phyloP scores from a whole-genome alignment of 2,113 vertebrate species.

The Spea bombifrons region DNA sequence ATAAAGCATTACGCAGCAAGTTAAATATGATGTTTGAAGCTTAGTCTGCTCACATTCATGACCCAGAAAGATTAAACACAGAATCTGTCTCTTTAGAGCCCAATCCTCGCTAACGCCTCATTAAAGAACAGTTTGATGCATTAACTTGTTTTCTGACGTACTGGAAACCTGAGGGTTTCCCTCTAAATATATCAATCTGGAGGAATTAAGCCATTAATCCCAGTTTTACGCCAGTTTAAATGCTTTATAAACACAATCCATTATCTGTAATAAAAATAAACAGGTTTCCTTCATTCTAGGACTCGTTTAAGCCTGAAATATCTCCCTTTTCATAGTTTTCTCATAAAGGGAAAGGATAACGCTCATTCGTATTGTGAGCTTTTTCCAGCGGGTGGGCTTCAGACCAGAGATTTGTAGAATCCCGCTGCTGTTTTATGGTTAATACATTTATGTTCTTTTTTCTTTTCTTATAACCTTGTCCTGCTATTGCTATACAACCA shows the following conservation, averaged over 20 bases:
- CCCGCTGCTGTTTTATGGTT: no score
- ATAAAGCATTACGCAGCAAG: not conserved
- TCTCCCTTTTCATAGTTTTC: no score
- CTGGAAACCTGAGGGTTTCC: slow-evolving; percentile 14
- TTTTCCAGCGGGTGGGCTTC: no score
- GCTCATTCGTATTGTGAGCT: no score
- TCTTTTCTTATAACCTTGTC: no score
- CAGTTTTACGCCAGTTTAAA: slow-evolving; percentile 5
- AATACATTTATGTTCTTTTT: no score
- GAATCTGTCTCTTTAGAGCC: slow-evolving; percentile 11
- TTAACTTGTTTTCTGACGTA: slow-evolving; percentile 32
- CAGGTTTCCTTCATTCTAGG: not conserved
- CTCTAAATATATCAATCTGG: not conserved
- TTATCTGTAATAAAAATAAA: slow-evolving; percentile 30
- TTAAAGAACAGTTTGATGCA: slow-evolving; percentile 40
- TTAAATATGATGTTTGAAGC: not conserved
- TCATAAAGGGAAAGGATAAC: no score
- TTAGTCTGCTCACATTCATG: slow-evolving; percentile 20
- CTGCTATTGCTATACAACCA: no score
- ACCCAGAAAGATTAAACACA: slow-evolving; percentile 31
- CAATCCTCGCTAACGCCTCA: slow-evolving; percentile 34
- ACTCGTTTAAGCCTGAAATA: slow-evolving; percentile 2
- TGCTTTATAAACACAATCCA: slow-evolving; percentile 35
- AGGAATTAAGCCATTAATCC: slow-evolving; percentile 37
- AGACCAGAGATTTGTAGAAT: no score